Evolutionary conservation across 2,888 invertebrate species (phyloP), one percentile per base, ranked within the genome.

Genomic region (Incurvaria masculella): DNA sequence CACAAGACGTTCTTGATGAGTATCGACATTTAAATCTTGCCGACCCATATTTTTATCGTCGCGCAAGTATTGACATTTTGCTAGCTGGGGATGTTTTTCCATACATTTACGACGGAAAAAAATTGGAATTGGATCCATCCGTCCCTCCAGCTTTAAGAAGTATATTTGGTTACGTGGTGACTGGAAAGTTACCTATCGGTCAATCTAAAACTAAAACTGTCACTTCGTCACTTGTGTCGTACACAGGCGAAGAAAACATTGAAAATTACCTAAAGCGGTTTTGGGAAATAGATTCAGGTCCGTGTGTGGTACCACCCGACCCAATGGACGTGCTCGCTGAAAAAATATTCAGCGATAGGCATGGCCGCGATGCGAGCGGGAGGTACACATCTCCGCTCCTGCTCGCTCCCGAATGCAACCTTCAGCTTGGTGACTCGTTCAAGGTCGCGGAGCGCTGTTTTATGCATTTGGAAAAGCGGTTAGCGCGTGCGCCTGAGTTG

Each of bases 71-170:
- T 14, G 33, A 33, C 14, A 14, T 42, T 6, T 21, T 42, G 10
- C 20, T 42, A 8, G 42, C 17, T 14, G 42, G 42, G 14, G 42
- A 42, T 21, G 20, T 42, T 20, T 42, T 42, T 18, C 42, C 42
- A 2, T 42, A 42, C 18, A 42, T 42, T 42, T 42, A 42, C 41
- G 46, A 19, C 42, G 53, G 26, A 46, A 41, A 8, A 53, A 50
- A 11, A 33, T 14, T 33, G 33, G 33, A 33, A 33, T 33, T 33
- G 14, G 14, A 33, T 33, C 33, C 33, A 33, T 33, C 14, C 3
- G 14, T 33, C 11, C 33, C 33, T 33, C 3, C 14, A 8, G 33
- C 33, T 33, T n/a, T 33, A n/a, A 4, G 33, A n/a, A 33, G 33
- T n/a, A 33, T 33, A 14, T 33, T 33, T 33, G 33, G 33, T n/a